Conservation (phyloP, 1,140 invertebrate species). For the Drosophila lacteicornis region DNA sequence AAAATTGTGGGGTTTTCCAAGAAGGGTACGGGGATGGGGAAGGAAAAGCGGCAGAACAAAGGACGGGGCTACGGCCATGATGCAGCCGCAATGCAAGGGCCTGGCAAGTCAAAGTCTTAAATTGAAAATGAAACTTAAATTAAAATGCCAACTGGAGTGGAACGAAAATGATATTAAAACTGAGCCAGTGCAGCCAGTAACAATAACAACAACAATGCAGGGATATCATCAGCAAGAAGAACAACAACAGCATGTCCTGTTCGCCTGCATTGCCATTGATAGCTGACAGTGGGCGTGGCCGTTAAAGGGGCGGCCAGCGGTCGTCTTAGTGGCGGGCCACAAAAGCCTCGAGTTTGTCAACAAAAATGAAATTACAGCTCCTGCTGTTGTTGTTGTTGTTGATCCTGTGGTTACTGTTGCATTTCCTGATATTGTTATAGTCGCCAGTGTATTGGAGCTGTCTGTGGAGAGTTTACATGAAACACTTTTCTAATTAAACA, state of each 20-base stretch:
- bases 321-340: conserved; percentile 67
- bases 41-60: conserved; percentile 11
- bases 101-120: conserved; percentile 81
- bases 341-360: conserved; percentile 77
- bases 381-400: conserved; percentile 10
- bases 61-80: conserved; percentile 29
- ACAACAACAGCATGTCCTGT: conserved; percentile 33
- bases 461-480: conserved; percentile 47
- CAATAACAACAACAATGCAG: conserved; percentile 35
- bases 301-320: conserved; percentile 17
- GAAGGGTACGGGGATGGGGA: not conserved
- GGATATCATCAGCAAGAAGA: conserved; percentile 25
- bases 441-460: conserved; percentile 40
- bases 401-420: conserved; percentile 1
- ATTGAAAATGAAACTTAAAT: conserved; percentile 84
- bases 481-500: conserved; percentile 79
- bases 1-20: not conserved
- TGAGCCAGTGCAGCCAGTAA: conserved; percentile 53
- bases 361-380: conserved; percentile 72
- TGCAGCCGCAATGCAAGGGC: conserved; percentile 62
- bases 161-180: conserved; percentile 83
- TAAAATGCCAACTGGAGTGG: conserved; percentile 82
- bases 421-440: conserved; percentile 21
- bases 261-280: conserved; percentile 75
- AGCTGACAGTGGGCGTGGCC: conserved; percentile 59